Percentiles rank a stretch among this genome's conserved stretches.
Conservation (phyloP, 2,113 vertebrate species). For the Ageneiosus marmoratus region DNA sequence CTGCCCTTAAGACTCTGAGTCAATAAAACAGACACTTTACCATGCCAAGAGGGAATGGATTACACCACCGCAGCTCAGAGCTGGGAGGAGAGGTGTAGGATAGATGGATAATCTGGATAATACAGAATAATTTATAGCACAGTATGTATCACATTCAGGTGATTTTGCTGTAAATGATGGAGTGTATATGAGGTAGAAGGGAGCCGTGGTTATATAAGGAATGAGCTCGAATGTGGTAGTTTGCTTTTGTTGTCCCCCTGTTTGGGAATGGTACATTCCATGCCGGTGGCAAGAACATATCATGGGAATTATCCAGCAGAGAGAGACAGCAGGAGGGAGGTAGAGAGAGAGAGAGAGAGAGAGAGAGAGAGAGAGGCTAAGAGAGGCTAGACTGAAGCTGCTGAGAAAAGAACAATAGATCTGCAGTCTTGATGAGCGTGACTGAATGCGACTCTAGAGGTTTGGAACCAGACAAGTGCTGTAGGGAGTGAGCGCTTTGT, state of each 20-base stretch:
- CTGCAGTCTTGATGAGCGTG: slow-evolving; percentile 50
- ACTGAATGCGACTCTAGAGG: slow-evolving; percentile 50
- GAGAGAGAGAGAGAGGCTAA: slow-evolving; percentile 9
- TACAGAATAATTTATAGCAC: background rate
- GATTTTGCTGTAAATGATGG: background rate
- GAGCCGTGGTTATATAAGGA: background rate
- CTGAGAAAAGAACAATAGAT: slow-evolving; percentile 60
- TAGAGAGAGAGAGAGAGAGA: slow-evolving; percentile 17
- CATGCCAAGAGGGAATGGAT: slow-evolving; percentile 52
- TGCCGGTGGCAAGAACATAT: slow-evolving; percentile 59
- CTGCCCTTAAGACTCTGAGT: slow-evolving; percentile 61
- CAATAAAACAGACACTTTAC: slow-evolving; percentile 64
- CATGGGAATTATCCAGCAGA: slow-evolving; percentile 62
- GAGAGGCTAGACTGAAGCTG: slow-evolving; percentile 54
- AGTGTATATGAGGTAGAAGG: background rate
- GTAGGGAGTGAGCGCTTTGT: slow-evolving; percentile 41
- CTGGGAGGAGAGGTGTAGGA: background rate
- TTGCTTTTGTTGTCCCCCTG: background rate
- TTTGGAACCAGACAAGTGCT: slow-evolving; percentile 49
- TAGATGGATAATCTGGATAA: background rate
- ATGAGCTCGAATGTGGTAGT: background rate
- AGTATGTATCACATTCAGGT: background rate
- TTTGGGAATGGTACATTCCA: slow-evolving; percentile 50
- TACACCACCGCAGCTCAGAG: slow-evolving; percentile 11
- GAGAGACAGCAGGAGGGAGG: slow-evolving; percentile 46